Conservation (phyloP, 2,888 invertebrate species). For the Chironomus tentans region DNA sequence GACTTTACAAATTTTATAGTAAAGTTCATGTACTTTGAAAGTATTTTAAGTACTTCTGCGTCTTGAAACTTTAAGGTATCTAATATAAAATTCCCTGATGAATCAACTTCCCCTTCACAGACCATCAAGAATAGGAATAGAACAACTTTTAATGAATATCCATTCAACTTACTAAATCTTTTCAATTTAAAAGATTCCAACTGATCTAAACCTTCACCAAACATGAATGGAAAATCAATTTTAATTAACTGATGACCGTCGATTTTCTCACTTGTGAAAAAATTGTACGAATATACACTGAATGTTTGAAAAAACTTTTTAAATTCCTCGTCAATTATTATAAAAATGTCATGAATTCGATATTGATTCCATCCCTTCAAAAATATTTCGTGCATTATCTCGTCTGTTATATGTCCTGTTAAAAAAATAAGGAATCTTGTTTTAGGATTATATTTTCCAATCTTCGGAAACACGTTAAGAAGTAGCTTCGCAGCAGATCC, state of each 20-base stretch:
- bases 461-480: neutral
- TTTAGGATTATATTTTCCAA: neutral
- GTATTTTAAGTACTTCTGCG: neutral
- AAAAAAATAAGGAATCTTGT: neutral
- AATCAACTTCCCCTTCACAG: neutral
- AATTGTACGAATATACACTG: neutral
- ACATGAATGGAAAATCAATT: neutral
- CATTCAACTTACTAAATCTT: neutral
- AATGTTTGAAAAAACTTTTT: neutral
- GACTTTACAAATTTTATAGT: constrained; percentile 3
- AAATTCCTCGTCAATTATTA: neutral
- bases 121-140: constrained; percentile 9
- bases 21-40: neutral
- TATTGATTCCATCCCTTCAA: neutral
- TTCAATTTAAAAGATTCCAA: neutral
- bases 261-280: neutral
- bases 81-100: neutral
- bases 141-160: neutral
- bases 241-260: neutral
- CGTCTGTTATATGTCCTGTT: neutral
- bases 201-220: neutral
- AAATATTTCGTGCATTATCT: neutral
- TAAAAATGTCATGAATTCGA: neutral
- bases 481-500: neutral
- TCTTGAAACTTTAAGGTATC: constrained; percentile 2